Conservation (phyloP, 1,140 invertebrate genomes). For the Hypothenemus hampei region DNA sequence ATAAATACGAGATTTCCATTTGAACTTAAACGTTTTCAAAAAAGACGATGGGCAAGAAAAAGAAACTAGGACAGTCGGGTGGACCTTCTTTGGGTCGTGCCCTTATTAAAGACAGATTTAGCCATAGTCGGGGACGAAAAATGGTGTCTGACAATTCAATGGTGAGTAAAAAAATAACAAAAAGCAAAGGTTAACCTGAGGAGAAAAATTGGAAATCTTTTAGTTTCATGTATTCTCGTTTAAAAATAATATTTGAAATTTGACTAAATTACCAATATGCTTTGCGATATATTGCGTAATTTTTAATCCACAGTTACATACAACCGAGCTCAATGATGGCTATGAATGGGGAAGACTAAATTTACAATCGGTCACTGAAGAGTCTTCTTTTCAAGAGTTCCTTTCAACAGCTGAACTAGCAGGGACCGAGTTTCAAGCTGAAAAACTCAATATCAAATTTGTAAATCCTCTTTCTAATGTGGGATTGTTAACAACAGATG, state of each 20-base stretch:
- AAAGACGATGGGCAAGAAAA: constrained; percentile 68
- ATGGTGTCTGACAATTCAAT: constrained; percentile 60
- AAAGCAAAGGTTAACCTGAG: too few relatives aligned
- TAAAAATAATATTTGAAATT: not conserved
- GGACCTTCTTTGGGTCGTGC: constrained; percentile 58
- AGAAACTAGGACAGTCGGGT: constrained; percentile 46
- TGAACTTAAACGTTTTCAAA: constrained; percentile 13
- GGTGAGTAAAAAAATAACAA: constrained; percentile 49
- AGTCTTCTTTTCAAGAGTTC: constrained; percentile 94
- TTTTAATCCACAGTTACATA: constrained; percentile 75
- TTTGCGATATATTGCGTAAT: not conserved
- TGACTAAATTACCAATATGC: not conserved
- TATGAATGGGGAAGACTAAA: constrained; percentile 87
- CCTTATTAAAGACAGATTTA: constrained; percentile 73
- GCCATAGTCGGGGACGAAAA: constrained; percentile 51
- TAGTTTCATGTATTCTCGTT: not conserved
- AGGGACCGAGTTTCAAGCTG: constrained; percentile 86
- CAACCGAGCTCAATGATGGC: constrained; percentile 81
- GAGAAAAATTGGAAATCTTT: not conserved
- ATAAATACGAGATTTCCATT: not conserved
- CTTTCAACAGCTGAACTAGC: constrained; percentile 89
- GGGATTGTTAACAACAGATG: constrained; percentile 60
- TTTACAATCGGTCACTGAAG: constrained; percentile 91
- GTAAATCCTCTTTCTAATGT: constrained; percentile 57
- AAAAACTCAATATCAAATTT: constrained; percentile 84